Conservation (phyloP, 2,113 vertebrate genomes). For the Barnardius zonarius region DNA sequence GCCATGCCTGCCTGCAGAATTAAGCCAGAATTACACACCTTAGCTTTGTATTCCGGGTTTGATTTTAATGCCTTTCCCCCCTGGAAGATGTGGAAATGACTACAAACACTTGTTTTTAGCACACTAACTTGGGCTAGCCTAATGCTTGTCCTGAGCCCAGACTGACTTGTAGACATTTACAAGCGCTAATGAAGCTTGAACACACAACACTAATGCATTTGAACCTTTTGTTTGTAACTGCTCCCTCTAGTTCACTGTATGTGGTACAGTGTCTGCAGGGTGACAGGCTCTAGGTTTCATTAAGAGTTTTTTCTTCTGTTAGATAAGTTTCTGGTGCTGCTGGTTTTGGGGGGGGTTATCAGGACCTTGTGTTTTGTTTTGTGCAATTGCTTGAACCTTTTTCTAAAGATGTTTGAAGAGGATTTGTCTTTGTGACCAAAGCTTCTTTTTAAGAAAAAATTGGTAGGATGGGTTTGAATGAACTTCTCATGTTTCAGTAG, state of each 20-base stretch:
- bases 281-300: background rate
- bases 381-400: slow-evolving; percentile 17
- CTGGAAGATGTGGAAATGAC: background rate
- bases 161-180: background rate
- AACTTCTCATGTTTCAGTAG: background rate
- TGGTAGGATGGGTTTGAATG: background rate
- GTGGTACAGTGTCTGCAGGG: background rate
- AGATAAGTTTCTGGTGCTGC: slow-evolving; percentile 8
- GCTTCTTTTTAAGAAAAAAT: background rate
- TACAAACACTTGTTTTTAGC: background rate
- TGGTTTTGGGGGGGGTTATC: background rate
- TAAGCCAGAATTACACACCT: background rate
- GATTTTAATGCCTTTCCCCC: accelerated
- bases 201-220: background rate
- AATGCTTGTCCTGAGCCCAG: background rate
- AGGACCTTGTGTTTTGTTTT: background rate
- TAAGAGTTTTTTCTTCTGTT: background rate
- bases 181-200: background rate
- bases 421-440: slow-evolving; percentile 51
- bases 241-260: background rate
- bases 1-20: background rate
- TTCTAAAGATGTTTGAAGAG: background rate
- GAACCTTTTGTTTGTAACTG: background rate
- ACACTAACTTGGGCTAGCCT: background rate
- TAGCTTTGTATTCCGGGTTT: background rate